These are phyloP conservation scores for Amblyraja radiata DNA, from an alignment of 2,797 vertebrate genomes.

Conservation along the genomic window DNA sequence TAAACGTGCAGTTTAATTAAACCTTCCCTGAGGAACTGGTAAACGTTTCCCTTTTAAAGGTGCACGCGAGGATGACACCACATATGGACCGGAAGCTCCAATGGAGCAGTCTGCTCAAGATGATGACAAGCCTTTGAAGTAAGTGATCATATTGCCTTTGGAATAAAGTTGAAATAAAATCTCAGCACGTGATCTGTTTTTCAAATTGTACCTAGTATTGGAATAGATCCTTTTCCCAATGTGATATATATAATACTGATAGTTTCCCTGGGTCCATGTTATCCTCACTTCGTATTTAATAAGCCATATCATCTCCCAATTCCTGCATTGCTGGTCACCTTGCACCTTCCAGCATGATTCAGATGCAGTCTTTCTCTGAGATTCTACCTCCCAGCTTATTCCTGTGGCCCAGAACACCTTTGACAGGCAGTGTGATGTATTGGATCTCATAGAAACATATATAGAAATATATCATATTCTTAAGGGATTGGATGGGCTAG, in stretches of 20 bases:
- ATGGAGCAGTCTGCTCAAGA: conserved; percentile 81
- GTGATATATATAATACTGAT: neutral
- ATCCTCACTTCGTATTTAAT: neutral
- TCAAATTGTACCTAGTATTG: neutral
- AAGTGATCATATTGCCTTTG: conserved; percentile 51
- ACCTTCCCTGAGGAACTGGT: conserved; percentile 38
- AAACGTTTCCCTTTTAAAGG: conserved; percentile 48
- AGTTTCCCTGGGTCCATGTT: neutral
- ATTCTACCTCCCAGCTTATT: too few relatives aligned
- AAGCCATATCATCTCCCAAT: neutral
- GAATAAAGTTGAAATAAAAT: neutral
- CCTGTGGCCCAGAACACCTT: too few relatives aligned
- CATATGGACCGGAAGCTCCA: conserved; percentile 89
- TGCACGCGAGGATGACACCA: conserved; percentile 62
- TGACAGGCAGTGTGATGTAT: too few relatives aligned
- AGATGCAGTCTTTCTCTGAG: too few relatives aligned
- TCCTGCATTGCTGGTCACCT: too few relatives aligned
- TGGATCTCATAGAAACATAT: too few relatives aligned
- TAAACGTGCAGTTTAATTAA: neutral
- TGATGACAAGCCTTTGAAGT: conserved; percentile 90
- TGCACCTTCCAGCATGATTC: too few relatives aligned
- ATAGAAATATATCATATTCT: too few relatives aligned
- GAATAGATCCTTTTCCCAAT: neutral
- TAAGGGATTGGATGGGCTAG: too few relatives aligned
- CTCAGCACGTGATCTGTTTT: neutral